Conservation (phyloP, 2,797 vertebrate genomes). For the Macroramphosus scolopax region DNA sequence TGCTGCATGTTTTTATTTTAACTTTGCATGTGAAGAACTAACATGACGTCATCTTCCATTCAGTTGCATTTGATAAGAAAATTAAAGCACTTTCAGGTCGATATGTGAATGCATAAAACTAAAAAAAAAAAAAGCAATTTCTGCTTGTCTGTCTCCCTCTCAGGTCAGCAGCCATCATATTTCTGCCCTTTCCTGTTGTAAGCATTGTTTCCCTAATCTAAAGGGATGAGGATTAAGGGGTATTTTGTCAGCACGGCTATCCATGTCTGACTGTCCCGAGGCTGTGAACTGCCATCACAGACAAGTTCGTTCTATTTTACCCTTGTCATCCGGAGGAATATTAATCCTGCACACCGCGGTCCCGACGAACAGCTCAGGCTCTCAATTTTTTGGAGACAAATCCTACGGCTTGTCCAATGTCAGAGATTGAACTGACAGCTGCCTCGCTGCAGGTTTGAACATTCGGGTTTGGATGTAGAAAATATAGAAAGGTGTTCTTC, state of each 20-base stretch:
- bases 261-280: conserved; percentile 49
- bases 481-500: too few species aligned
- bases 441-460: conserved; percentile 12
- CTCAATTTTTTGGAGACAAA: conserved; percentile 33
- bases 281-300: conserved; percentile 50
- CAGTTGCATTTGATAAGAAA: conserved; percentile 34
- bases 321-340: conserved; percentile 51
- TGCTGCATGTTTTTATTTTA: conserved; percentile 5
- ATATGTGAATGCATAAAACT: conserved; percentile 37
- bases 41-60: conserved; percentile 37
- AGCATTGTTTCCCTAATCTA: conserved; percentile 62
- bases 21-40: not conserved
- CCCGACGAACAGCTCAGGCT: conserved; percentile 28
- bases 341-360: conserved; percentile 36
- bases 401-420: conserved; percentile 6
- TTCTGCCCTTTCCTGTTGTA: conserved; percentile 50
- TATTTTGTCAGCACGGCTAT: conserved; percentile 51
- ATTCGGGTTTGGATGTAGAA: not conserved
- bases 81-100: conserved; percentile 33
- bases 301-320: conserved; percentile 58
- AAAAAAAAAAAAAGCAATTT: too few species aligned
- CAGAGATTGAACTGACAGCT: conserved; percentile 28
- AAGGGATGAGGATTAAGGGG: conserved; percentile 63
- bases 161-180: conserved; percentile 51
- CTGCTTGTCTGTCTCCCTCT: conserved; percentile 38